Evolutionary conservation across 2,113 vertebrate genomes (phyloP).

Genomic region (Melanerpes formicivorus): DNA sequence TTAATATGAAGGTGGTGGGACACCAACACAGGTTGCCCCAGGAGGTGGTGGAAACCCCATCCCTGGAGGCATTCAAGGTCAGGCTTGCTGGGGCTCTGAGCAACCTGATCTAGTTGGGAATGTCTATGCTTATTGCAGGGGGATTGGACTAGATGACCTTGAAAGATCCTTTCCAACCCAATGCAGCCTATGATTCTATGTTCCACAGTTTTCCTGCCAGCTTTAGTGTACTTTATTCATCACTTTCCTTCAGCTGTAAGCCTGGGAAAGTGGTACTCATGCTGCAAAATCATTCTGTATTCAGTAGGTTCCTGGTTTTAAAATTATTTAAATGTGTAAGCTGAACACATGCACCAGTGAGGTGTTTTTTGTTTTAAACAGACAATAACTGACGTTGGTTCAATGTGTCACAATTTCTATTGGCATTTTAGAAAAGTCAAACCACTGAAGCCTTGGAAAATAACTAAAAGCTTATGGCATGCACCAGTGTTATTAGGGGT

Average conservation of each 20-base stretch:
- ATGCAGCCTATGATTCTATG: no score
- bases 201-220: background rate
- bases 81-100: no score
- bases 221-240: background rate
- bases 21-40: no score
- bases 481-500: background rate
- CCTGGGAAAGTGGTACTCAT: background rate
- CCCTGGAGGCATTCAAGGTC: no score
- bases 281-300: background rate
- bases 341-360: background rate
- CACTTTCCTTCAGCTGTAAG: background rate
- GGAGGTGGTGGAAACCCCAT: no score
- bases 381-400: background rate
- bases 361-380: background rate
- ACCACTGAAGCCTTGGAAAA: background rate
- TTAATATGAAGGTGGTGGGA: no score
- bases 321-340: background rate
- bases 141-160: no score
- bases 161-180: no score
- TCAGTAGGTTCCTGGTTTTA: background rate
- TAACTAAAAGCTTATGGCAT: background rate
- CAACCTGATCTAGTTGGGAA: no score
- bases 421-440: background rate
- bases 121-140: no score
- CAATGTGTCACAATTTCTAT: background rate